Conservation (phyloP, 2,113 vertebrate species). For the Blennius ocellaris region DNA sequence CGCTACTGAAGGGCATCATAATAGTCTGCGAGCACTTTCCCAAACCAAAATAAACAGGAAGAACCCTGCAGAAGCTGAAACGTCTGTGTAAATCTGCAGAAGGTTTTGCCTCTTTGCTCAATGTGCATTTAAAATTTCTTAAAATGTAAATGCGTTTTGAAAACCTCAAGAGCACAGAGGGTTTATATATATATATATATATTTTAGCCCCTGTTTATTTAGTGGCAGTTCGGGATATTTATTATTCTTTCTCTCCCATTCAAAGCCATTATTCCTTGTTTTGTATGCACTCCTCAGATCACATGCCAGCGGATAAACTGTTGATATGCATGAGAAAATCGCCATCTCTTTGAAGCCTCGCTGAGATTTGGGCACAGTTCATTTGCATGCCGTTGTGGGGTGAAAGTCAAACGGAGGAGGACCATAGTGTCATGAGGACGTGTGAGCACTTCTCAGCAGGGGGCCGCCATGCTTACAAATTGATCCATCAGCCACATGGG, state of each 20-base stretch:
- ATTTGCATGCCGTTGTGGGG: constrained; percentile 51
- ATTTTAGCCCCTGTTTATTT: constrained; percentile 42
- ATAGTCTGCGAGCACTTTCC: constrained; percentile 1
- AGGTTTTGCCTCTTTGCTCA: neutral
- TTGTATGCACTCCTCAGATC: constrained; percentile 48
- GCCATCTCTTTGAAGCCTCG: constrained; percentile 67
- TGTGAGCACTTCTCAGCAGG: constrained; percentile 17
- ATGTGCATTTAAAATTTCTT: neutral
- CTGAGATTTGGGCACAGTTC: constrained; percentile 50
- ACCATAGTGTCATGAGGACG: constrained; percentile 13
- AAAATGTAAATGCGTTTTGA: constrained; percentile 21
- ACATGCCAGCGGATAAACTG: constrained; percentile 65
- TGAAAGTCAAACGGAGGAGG: constrained; percentile 42
- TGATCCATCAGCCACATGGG: constrained; percentile 32
- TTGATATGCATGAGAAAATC: constrained; percentile 62
- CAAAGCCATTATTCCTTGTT: constrained; percentile 34
- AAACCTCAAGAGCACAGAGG: too few relatives aligned
- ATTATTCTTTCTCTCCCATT: constrained; percentile 18
- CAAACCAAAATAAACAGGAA: neutral
- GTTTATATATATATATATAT: too few relatives aligned
- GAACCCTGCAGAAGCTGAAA: neutral
- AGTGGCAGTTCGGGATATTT: neutral
- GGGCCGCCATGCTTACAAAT: constrained; percentile 18
- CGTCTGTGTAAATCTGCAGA: neutral
- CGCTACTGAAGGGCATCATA: constrained; percentile 10